Evolutionary conservation across 2,888 invertebrate species (phyloP), one percentile per base, ranked within the genome.

Genomic region (Beris chalybata): DNA sequence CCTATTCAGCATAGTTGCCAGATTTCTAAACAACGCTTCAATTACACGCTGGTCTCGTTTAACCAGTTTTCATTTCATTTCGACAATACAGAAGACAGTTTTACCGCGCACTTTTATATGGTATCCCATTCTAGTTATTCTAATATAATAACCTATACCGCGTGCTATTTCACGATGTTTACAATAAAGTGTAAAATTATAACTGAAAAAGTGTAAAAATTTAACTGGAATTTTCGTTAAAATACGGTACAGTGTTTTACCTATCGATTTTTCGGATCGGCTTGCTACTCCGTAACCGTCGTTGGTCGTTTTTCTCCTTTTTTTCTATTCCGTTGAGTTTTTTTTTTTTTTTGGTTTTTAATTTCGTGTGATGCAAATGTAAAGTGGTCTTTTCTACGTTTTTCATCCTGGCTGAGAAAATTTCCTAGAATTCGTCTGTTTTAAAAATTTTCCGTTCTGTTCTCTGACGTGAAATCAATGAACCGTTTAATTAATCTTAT

Each of bases 1-100:
- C 53, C 45, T 64, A 55, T 15, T 38, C 78, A 80, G 83, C 83
- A 82, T 82, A 82, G 84, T 83, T 84, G 84, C 83, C 84, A 83
- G 32, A 64, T 68, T 68, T 68, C 57, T 13, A 50, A 63, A 55
- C 53, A 66, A 68, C 70, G 67, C 70, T 68, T 66, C 63, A 70
- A 69, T 69, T 67, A 67, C 64, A 65, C 57, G 54, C 59, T 63
- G 65, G 57, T 53, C 54, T 53, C 55, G 69, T 69, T 69, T 71
- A 66, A 68, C 68, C 70, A 70, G 70, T 70, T 64, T 70, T 69
- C 57, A 67, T 59, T 66, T 64, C 66, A 66, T 48, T 66, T 67
- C 68, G 47, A 70, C 65, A 64, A 70, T 67, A 66, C 69, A 67
- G 66, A 66, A 69, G 68, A 70, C 69, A 68, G 67, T 71, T 71